Evolutionary conservation across 2,797 vertebrate genomes (phyloP).

Genomic region (Intellagama lesueurii): DNA sequence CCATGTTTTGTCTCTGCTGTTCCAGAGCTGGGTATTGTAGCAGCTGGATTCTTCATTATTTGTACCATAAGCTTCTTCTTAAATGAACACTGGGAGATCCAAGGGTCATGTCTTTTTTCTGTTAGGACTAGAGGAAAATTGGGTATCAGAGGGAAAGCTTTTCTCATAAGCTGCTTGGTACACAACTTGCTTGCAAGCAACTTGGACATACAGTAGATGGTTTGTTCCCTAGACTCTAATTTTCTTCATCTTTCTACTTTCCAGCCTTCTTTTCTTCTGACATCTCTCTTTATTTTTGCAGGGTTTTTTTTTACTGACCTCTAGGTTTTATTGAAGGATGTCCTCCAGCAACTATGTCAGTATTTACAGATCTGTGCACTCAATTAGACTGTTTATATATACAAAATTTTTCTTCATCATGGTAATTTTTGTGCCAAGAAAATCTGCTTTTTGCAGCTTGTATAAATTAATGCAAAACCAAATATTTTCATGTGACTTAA

Average conservation of each 20-base stretch:
- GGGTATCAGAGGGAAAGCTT: neutral
- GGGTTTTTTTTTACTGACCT: neutral
- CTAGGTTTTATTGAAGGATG: neutral
- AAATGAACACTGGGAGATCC: neutral
- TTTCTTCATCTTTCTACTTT: neutral
- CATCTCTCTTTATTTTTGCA: neutral
- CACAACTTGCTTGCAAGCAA: neutral
- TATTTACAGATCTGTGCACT: neutral
- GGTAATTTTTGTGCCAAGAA: neutral
- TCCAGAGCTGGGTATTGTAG: no score
- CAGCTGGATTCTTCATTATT: neutral
- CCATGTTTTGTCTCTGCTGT: neutral
- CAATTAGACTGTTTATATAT: neutral
- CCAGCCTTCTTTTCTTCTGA: neutral
- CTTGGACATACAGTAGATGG: neutral
- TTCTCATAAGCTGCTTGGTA: neutral
- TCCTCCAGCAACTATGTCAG: neutral
- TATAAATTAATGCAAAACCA: neutral
- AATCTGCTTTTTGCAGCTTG: neutral
- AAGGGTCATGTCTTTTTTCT: neutral
- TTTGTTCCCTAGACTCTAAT: neutral
- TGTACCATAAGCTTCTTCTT: neutral
- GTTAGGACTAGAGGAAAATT: neutral
- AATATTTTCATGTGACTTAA: neutral
- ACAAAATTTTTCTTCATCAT: neutral